Conservation (phyloP, 2,113 vertebrate species). For the Nothoprocta pentlandii region DNA sequence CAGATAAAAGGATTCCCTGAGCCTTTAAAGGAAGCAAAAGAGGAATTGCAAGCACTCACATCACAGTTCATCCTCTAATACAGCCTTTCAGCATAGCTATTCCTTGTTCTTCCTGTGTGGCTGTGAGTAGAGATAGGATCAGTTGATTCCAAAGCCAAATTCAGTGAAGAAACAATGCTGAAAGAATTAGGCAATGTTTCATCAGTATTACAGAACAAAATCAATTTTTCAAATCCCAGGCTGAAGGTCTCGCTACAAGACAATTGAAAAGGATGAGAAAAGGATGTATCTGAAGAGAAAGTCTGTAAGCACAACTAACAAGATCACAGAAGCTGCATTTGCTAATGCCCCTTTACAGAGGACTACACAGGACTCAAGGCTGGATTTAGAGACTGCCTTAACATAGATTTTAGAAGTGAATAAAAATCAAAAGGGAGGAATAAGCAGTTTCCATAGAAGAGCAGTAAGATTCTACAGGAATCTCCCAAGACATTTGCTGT, state of each 20-base stretch:
- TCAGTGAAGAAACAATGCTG: not conserved
- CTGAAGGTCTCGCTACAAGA: not conserved
- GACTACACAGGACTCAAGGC: not conserved
- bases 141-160: not conserved
- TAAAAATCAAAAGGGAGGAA: not conserved
- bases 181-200: not conserved
- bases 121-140: not conserved
- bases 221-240: not conserved
- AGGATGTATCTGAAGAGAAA: not conserved
- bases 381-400: not conserved
- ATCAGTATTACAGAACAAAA: not conserved
- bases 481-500: not conserved
- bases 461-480: not conserved
- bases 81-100: not conserved
- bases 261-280: not conserved
- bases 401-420: not conserved
- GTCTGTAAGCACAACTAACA: not conserved
- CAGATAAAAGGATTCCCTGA: not conserved
- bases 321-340: not conserved
- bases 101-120: not conserved
- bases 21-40: not conserved
- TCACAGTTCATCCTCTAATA: not conserved
- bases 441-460: not conserved
- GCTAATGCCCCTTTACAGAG: not conserved
- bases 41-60: not conserved